Evolutionary conservation across 23 tunicate genomes (phyloP), one percentile per base, ranked within the genome.

Genomic region (Phallusia fumigata): DNA sequence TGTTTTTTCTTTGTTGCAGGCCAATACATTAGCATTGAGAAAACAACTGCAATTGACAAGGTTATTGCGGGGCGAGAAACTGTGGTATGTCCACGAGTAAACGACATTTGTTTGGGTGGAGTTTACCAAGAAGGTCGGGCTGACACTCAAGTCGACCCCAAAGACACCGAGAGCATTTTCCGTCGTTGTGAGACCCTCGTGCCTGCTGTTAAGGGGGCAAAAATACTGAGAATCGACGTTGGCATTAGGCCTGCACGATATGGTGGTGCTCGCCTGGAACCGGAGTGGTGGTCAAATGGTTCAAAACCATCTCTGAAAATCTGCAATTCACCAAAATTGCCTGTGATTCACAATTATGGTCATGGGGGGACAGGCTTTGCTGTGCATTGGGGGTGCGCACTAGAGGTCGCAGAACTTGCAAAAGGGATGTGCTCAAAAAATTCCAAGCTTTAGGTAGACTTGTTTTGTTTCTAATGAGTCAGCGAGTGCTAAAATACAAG

Each of bases 71-170:
- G 50, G 8, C 36, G 78, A 18, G 76, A 85, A 64, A 84, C 89
- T 0, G 81, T 85, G 24, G 45, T 85, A 53, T 88, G 80, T 58
- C 90, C 96, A 16, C 65, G 86, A 12, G 35, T 40, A 31, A 88
- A 83, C 72, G 86, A 83, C 36, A 52, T 83, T 19, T 82, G 73
- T 1, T 77, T 86, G 2, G 96, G 90, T 8, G 64, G 86, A 3
- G 85, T 83, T 12, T 83, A 91, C 73, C 96, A 91, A 53, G 30
- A 51, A 21, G 90, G 90, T 33, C 84, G 96, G 19, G 69, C 74
- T 19, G 88, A 85, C 34, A 84, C 72, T 2, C 75, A 45, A 30
- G 34, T 74, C 11, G 81, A 91, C 53, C 84, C 84, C 50, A 52
- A 76, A 6, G 96, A 91, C 58, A 86, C 86, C 0, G 82, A 86